Evolutionary conservation across 2,888 invertebrate species (phyloP).

Genomic region (Lithosia quadra): DNA sequence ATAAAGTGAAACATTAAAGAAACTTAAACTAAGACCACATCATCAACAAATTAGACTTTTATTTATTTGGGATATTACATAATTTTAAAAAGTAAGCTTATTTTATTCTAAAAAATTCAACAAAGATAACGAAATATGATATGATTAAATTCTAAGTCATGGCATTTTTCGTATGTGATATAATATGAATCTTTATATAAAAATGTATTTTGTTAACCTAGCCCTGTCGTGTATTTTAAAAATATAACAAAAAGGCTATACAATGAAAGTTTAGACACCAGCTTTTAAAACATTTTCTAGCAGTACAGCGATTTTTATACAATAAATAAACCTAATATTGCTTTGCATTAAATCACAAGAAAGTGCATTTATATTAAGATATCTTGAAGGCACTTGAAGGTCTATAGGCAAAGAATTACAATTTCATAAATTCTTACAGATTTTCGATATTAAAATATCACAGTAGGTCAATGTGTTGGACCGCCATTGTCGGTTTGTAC

Average conservation of each 20-base stretch:
- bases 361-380: slow-evolving; percentile 22
- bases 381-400: slow-evolving; percentile 33
- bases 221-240: background rate
- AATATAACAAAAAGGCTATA: slow-evolving; percentile 1
- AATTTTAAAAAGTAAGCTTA: background rate
- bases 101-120: background rate
- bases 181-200: background rate
- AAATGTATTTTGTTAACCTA: background rate
- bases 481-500: background rate
- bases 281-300: slow-evolving; percentile 8
- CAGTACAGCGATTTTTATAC: background rate
- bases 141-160: slow-evolving; percentile 9
- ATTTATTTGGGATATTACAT: background rate
- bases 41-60: background rate
- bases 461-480: background rate
- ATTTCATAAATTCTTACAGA: background rate
- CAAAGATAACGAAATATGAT: slow-evolving; percentile 1
- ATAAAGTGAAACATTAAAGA: background rate
- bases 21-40: background rate
- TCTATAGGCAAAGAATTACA: slow-evolving; percentile 15
- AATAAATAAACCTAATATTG: slow-evolving; percentile 42
- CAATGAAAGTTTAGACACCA: background rate
- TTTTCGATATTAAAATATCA: background rate
- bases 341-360: slow-evolving; percentile 29
- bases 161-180: slow-evolving; percentile 3